Conservation (phyloP, 2,888 invertebrate species). For the Ellobium chinense region DNA sequence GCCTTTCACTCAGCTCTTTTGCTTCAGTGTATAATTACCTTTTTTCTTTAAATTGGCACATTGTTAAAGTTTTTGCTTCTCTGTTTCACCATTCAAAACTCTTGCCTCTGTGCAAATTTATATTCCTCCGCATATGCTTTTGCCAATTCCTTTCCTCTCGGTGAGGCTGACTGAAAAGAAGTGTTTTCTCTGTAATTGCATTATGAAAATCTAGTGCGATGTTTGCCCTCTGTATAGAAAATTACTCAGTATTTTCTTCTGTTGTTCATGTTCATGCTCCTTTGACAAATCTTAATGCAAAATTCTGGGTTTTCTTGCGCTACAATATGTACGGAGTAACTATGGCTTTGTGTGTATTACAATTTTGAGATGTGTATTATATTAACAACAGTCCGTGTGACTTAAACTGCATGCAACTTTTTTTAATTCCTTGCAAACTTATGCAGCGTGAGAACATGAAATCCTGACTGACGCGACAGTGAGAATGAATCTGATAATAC, state of each 20-base stretch:
- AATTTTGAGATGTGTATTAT: not conserved
- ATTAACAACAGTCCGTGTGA: not conserved
- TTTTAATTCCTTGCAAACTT: not conserved
- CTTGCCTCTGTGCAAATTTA: no score
- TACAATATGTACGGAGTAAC: not conserved
- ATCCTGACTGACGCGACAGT: no score
- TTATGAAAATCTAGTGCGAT: not conserved
- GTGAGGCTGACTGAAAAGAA: no score
- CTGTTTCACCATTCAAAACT: no score
- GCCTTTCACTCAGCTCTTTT: no score
- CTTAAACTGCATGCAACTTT: conserved; percentile 22
- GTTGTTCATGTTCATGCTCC: not conserved
- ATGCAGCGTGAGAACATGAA: conserved; percentile 18
- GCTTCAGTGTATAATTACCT: no score
- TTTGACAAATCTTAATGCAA: not conserved
- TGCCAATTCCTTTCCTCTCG: no score
- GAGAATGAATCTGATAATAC: no score
- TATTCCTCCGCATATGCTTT: no score
- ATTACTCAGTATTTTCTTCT: not conserved
- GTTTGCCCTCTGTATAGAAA: not conserved
- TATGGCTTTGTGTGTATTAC: not conserved
- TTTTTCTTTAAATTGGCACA: no score
- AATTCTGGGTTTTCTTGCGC: not conserved
- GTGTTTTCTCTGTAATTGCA: not conserved
- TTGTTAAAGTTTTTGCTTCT: no score